A percentile compares a stretch with the other conserved stretches of the same genome.
These are phyloP conservation scores for Hemaris fuciformis DNA, from an alignment of 2,888 invertebrate genomes.

Conservation along the genomic window DNA sequence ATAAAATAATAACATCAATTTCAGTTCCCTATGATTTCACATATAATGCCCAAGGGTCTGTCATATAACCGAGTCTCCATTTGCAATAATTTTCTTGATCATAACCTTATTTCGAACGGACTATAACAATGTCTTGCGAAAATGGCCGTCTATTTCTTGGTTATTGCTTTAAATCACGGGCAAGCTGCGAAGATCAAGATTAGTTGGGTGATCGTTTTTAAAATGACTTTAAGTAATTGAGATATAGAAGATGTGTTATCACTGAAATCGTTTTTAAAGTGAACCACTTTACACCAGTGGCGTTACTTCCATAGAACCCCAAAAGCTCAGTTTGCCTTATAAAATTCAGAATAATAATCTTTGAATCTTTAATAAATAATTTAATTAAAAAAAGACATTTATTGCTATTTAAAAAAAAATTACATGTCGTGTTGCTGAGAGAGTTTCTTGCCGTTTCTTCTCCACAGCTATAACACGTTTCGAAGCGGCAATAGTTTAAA, in stretches of 20 bases:
- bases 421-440: too few species aligned
- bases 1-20: not conserved
- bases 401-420: too few species aligned
- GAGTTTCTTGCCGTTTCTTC: too few species aligned
- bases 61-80: conserved; percentile 16
- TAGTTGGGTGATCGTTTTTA: conserved; percentile 20
- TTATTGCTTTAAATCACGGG: conserved; percentile 73
- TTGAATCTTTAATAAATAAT: too few species aligned
- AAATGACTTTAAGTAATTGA: not conserved
- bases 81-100: conserved; percentile 39
- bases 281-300: too few species aligned
- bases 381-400: too few species aligned
- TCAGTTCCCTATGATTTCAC: not conserved
- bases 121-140: conserved; percentile 47
- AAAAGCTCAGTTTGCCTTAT: too few species aligned
- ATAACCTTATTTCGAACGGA: conserved; percentile 32
- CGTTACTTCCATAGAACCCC: too few species aligned
- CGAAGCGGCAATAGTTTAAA: too few species aligned
- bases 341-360: too few species aligned
- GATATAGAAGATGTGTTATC: not conserved
- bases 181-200: conserved; percentile 65
- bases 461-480: too few species aligned
- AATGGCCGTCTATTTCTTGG: conserved; percentile 67
- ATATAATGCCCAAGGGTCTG: not conserved
- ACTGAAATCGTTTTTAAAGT: too few species aligned